Evolutionary conservation across 2,888 invertebrate genomes (phyloP).

Genomic region (Eupithecia subumbrata): DNA sequence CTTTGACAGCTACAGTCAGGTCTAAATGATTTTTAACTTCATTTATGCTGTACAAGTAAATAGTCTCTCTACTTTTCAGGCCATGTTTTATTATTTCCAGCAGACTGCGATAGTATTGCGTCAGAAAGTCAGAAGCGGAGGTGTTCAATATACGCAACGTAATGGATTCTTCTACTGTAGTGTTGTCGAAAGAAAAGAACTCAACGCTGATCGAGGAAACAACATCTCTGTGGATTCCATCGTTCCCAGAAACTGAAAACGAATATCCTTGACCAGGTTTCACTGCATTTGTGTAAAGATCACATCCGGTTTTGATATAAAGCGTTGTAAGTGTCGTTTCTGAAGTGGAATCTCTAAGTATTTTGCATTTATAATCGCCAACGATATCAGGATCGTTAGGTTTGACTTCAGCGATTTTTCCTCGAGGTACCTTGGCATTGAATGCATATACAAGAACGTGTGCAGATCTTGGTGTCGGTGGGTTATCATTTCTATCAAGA

Average conservation of each 20-base stretch:
- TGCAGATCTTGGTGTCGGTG: constrained; percentile 92
- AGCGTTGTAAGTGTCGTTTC: constrained; percentile 84
- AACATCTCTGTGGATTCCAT: constrained; percentile 94
- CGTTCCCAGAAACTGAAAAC: constrained; percentile 93
- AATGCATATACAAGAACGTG: constrained; percentile 91
- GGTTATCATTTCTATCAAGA: constrained; percentile 95
- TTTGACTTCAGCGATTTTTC: constrained; percentile 95
- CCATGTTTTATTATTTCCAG: constrained; percentile 88
- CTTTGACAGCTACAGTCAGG: constrained; percentile 87
- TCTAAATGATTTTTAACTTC: constrained; percentile 87
- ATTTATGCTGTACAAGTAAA: constrained; percentile 89
- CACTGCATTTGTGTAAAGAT: constrained; percentile 89
- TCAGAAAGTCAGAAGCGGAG: constrained; percentile 90
- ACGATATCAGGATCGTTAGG: constrained; percentile 96
- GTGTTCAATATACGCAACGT: constrained; percentile 90
- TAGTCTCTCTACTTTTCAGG: constrained; percentile 85
- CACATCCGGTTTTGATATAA: constrained; percentile 90
- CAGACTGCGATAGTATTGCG: constrained; percentile 89
- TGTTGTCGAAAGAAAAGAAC: constrained; percentile 91
- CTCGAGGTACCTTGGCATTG: constrained; percentile 89
- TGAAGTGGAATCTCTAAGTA: constrained; percentile 87
- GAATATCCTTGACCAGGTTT: constrained; percentile 89
- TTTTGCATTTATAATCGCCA: constrained; percentile 94
- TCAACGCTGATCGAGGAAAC: constrained; percentile 93
- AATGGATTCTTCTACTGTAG: constrained; percentile 92